phyloP scores from a whole-genome alignment of 1,140 invertebrate species.

The Gryon sp. region DNA sequence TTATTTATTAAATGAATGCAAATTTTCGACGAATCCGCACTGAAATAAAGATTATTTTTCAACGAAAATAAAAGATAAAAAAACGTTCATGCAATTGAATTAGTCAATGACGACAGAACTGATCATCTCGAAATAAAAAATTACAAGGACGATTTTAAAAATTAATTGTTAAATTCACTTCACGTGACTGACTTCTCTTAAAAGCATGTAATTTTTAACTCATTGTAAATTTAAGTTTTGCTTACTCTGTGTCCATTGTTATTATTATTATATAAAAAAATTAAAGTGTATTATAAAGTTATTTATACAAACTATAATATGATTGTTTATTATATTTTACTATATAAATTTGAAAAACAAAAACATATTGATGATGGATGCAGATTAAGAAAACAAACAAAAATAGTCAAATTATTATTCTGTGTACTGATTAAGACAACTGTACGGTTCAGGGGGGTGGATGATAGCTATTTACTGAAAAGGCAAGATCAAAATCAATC shows the following conservation, averaged over 20 bases:
- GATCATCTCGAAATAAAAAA: slow-evolving; percentile 11
- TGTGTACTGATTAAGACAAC: slow-evolving; percentile 66
- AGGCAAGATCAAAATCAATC: slow-evolving; percentile 76
- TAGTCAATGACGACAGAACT: slow-evolving; percentile 1
- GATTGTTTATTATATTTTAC: background rate
- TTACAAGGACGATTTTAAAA: slow-evolving; percentile 23
- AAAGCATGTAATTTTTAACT: slow-evolving; percentile 52
- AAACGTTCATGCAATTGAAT: slow-evolving; percentile 20
- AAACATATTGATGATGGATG: slow-evolving; percentile 21
- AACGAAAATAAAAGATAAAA: no score
- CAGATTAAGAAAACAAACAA: slow-evolving; percentile 33
- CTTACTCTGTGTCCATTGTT: slow-evolving; percentile 50
- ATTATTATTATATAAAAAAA: background rate
- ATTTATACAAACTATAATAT: background rate
- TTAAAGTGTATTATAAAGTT: background rate
- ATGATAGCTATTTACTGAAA: slow-evolving; percentile 78
- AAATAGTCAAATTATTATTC: slow-evolving; percentile 35
- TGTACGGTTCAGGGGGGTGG: slow-evolving; percentile 76
- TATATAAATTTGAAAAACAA: no score
- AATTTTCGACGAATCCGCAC: slow-evolving; percentile 21
- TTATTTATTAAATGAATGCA: no score
- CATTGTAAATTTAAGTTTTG: slow-evolving; percentile 17
- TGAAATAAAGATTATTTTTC: slow-evolving; percentile 15
- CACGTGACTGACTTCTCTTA: slow-evolving; percentile 34
- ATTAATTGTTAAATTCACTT: slow-evolving; percentile 24